Percentiles rank a stretch among this genome's conserved stretches.
Evolutionary conservation across 1,140 invertebrate species (phyloP).

Genomic region (Drosophila rufa): DNA sequence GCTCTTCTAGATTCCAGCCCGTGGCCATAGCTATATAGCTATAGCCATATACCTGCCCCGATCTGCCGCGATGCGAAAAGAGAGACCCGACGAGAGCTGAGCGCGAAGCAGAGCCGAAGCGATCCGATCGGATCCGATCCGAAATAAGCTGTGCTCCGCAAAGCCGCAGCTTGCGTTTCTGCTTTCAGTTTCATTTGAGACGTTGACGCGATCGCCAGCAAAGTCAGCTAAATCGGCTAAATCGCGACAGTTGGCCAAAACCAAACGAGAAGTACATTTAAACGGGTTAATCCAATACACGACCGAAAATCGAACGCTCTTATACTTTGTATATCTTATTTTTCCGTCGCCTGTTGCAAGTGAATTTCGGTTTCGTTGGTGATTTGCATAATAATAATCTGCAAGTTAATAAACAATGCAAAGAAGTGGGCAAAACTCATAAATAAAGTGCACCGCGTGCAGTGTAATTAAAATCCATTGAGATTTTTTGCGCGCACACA

Average conservation of each 20-base stretch:
- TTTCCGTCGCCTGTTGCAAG: constrained; percentile 23
- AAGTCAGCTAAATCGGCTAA: constrained; percentile 36
- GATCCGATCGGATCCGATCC: constrained; percentile 11
- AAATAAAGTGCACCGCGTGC: constrained; percentile 71
- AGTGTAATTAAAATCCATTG: constrained; percentile 60
- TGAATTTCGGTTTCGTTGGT: constrained; percentile 42
- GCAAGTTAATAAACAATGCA: constrained; percentile 72
- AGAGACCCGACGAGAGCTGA: constrained; percentile 12
- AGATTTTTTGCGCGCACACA: constrained; percentile 25
- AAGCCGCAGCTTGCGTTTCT: constrained; percentile 62
- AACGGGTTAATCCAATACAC: constrained; percentile 59
- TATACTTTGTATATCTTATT: constrained; percentile 24
- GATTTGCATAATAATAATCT: constrained; percentile 67
- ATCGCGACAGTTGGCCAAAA: constrained; percentile 11
- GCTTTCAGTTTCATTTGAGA: constrained; percentile 84
- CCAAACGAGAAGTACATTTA: constrained; percentile 52
- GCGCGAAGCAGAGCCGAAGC: constrained; percentile 14
- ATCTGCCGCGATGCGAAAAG: constrained; percentile 4
- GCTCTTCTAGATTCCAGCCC: constrained; percentile 73
- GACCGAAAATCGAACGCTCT: constrained; percentile 39
- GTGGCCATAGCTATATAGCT: constrained; percentile 14
- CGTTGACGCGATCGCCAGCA: constrained; percentile 75
- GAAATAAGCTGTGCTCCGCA: constrained; percentile 27
- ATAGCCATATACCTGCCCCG: constrained; percentile 26
- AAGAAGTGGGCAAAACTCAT: constrained; percentile 76